These are phyloP conservation scores for Ancistrus triradiatus DNA, from an alignment of 2,113 vertebrate genomes.

Conservation along the genomic window DNA sequence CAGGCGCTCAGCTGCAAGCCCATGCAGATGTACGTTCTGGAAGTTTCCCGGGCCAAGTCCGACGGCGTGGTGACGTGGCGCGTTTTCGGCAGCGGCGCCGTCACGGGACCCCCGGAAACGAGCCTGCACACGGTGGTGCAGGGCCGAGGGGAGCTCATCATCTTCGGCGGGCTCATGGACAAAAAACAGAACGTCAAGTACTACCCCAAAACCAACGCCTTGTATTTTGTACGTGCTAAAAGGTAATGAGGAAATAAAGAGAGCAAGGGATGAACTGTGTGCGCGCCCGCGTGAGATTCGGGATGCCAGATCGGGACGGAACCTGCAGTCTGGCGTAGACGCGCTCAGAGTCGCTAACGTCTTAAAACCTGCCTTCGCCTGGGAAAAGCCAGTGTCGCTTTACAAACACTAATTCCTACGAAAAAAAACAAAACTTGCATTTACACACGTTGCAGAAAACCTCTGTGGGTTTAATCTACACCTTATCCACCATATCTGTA, in stretches of 20 bases:
- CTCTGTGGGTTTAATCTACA: not conserved
- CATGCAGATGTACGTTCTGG: conserved; percentile 99
- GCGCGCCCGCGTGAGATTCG: not conserved
- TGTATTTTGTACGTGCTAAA: conserved; percentile 98
- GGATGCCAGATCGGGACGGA: not conserved
- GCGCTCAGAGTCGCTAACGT: conserved; percentile 47
- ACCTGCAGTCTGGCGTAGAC: not conserved
- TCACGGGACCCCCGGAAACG: conserved; percentile 93
- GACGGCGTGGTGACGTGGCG: conserved; percentile 85
- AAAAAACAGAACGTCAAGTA: conserved; percentile 99
- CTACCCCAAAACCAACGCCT: conserved; percentile 98
- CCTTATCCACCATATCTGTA: not conserved
- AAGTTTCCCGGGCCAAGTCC: conserved; percentile 82
- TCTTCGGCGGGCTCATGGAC: conserved; percentile 98
- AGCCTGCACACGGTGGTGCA: conserved; percentile 97
- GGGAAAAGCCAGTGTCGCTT: conserved; percentile 49
- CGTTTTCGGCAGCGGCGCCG: conserved; percentile 79
- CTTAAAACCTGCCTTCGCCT: conserved; percentile 61
- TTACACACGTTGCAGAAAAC: not conserved
- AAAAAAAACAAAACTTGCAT: not conserved
- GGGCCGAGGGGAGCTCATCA: conserved; percentile 91
- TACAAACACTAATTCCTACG: conserved; percentile 50
- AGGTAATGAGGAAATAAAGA: conserved; percentile 77
- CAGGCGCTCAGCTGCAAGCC: conserved; percentile 98
- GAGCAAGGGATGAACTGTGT: not conserved